phyloP scores from a whole-genome alignment of 1,140 invertebrate species.

The Monomorium pharaonis region DNA sequence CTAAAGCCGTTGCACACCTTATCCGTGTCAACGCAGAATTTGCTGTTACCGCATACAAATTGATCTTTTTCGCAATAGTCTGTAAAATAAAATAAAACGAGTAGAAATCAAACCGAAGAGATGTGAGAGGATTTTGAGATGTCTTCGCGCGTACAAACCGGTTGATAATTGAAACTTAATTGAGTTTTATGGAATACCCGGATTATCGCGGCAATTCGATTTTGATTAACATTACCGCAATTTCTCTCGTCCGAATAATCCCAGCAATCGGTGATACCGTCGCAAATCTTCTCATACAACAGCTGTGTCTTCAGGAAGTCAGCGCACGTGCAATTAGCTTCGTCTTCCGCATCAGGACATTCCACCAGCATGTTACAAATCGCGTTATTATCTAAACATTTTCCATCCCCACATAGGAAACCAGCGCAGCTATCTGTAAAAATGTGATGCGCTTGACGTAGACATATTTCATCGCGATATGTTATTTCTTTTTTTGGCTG shows the following conservation, averaged over 20 bases:
- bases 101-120: not conserved
- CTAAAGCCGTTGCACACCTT: conserved; percentile 90
- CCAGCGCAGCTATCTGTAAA: conserved; percentile 76
- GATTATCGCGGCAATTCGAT: not conserved
- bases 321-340: conserved; percentile 90
- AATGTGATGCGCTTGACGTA: conserved; percentile 14
- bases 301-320: conserved; percentile 90
- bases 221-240: conserved; percentile 87
- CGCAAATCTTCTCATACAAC: conserved; percentile 91
- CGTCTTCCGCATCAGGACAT: conserved; percentile 90
- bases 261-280: conserved; percentile 92
- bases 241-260: conserved; percentile 92
- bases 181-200: not conserved
- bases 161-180: not conserved
- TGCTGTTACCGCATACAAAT: conserved; percentile 91
- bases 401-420: conserved; percentile 87
- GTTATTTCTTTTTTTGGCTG: not conserved
- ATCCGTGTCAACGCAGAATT: conserved; percentile 88
- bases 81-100: conserved; percentile 72
- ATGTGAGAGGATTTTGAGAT: not conserved
- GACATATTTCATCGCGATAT: not conserved
- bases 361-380: conserved; percentile 92
- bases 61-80: conserved; percentile 91
- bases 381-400: conserved; percentile 88
- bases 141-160: not conserved